Conservation (phyloP, 1,140 invertebrate species). For the Orchestia grillus region DNA sequence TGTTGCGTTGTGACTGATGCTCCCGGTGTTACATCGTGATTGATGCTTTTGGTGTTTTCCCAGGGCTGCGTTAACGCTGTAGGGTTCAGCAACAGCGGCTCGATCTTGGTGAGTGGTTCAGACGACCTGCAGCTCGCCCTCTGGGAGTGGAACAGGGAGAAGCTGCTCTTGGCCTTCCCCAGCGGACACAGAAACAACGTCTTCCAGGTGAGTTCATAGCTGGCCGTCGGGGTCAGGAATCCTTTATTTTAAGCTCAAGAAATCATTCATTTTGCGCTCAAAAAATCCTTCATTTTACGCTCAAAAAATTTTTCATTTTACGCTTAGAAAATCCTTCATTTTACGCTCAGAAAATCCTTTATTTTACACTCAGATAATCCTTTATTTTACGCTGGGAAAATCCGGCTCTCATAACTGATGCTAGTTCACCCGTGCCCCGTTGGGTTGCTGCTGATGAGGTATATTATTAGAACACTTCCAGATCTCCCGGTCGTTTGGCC, state of each 20-base stretch:
- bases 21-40: neutral
- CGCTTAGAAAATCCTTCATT: neutral
- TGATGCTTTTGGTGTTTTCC: neutral
- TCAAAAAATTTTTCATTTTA: neutral
- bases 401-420: too few species aligned
- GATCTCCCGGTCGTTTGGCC: too few species aligned
- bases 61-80: conserved; percentile 91
- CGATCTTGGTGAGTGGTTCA: conserved; percentile 86
- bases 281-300: neutral
- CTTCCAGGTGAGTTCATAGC: conserved; percentile 77
- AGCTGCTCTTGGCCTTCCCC: conserved; percentile 77
- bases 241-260: neutral
- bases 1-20: neutral
- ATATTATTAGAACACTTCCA: too few species aligned
- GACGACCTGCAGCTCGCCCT: conserved; percentile 89
- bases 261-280: neutral
- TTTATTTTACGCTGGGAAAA: too few species aligned
- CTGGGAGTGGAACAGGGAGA: conserved; percentile 90
- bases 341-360: neutral
- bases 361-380: too few species aligned
- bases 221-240: neutral
- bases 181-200: conserved; percentile 89
- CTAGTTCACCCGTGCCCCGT: too few species aligned
- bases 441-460: neutral
- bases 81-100: conserved; percentile 87